Conservation (phyloP, 1,140 invertebrate genomes). For the Anoplolepis gracilipes region DNA sequence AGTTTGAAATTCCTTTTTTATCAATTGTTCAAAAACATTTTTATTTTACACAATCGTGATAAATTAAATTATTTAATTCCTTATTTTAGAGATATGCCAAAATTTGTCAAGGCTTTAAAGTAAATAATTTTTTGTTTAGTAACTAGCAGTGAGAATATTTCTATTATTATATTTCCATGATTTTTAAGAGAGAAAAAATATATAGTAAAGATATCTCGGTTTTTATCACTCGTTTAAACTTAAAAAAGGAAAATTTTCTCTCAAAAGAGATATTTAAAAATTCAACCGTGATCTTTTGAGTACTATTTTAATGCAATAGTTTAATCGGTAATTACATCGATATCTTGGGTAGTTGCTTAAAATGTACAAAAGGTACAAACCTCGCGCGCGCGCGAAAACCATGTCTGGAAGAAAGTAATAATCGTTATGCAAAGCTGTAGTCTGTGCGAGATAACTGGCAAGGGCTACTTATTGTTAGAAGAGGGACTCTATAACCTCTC, state of each 20-base stretch:
- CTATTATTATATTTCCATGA: neutral
- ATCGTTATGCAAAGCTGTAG: conserved; percentile 79
- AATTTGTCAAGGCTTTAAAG: neutral
- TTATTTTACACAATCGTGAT: neutral
- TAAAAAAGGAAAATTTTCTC: neutral
- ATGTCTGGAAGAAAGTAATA: conserved; percentile 73
- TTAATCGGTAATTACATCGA: conserved; percentile 44
- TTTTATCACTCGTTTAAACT: neutral
- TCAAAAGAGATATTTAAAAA: neutral
- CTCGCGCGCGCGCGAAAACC: conserved; percentile 30
- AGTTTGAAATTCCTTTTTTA: neutral
- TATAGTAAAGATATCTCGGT: neutral
- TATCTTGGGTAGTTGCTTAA: conserved; percentile 10
- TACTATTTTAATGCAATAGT: conserved; percentile 57
- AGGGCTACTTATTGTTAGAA: conserved; percentile 64
- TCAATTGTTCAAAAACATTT: neutral
- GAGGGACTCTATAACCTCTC: conserved; percentile 43
- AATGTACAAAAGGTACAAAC: conserved; percentile 54
- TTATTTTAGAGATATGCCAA: neutral
- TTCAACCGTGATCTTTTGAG: neutral
- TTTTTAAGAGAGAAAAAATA: neutral
- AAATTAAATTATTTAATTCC: neutral
- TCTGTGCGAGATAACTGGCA: conserved; percentile 73
- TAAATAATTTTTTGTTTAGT: neutral
- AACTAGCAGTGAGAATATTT: neutral